phyloP scores from a whole-genome alignment of 1,140 invertebrate genomes.

The Adoxophyes honmai region DNA sequence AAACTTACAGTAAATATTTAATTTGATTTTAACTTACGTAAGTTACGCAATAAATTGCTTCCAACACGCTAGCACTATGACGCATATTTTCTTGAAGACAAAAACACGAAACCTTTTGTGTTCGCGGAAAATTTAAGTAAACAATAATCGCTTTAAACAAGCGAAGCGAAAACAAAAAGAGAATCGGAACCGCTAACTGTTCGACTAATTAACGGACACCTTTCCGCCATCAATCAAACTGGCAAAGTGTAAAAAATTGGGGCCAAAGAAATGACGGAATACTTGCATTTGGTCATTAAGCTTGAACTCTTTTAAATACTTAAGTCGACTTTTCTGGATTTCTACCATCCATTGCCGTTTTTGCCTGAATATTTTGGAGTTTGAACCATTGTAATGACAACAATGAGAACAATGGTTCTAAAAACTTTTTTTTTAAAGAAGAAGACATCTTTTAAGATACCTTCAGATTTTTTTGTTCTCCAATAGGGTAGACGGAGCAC shows the following conservation, averaged over 20 bases:
- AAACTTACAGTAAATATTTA: no score
- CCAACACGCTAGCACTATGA: no score
- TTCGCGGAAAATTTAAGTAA: no score
- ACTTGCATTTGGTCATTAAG: slow-evolving; percentile 27
- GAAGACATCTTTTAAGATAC: no score
- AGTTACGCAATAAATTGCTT: no score
- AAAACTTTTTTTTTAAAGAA: no score
- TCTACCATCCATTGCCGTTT: neutral
- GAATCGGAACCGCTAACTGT: slow-evolving; percentile 34
- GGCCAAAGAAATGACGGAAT: slow-evolving; percentile 23
- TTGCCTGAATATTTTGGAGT: neutral
- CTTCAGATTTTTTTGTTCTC: no score
- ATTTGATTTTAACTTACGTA: no score
- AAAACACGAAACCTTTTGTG: no score
- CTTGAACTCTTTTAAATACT: slow-evolving; percentile 12
- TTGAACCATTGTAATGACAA: neutral
- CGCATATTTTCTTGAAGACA: no score
- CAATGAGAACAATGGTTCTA: no score
- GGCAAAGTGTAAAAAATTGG: slow-evolving; percentile 38
- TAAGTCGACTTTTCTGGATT: neutral
- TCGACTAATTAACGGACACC: slow-evolving; percentile 51
- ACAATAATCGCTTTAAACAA: neutral
- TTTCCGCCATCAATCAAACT: slow-evolving; percentile 47
- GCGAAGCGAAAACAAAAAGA: slow-evolving; percentile 22
- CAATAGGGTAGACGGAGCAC: no score